A percentile compares a stretch with the other conserved stretches of the same genome.
These are phyloP conservation scores for Littorina saxatilis DNA, from an alignment of 1,140 invertebrate genomes.

Conservation along the genomic window DNA sequence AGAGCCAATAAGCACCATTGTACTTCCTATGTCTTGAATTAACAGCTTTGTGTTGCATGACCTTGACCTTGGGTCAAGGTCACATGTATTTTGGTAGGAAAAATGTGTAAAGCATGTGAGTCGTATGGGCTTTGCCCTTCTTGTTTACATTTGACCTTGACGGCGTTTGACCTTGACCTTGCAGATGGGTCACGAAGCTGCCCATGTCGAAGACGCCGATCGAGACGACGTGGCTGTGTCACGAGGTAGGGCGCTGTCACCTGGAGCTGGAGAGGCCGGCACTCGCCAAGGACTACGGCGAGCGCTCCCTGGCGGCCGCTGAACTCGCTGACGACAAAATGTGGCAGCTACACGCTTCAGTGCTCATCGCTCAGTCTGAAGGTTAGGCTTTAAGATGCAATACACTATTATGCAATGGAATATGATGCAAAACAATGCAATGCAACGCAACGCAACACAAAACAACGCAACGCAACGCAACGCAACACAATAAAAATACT, in stretches of 20 bases:
- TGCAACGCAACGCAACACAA: not conserved
- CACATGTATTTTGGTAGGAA: too few relatives aligned
- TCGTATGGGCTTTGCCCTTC: too few relatives aligned
- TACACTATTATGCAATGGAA: too few relatives aligned
- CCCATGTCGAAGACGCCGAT: conserved; percentile 65
- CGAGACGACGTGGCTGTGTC: conserved; percentile 73
- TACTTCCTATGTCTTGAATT: too few relatives aligned
- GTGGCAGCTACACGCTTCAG: conserved; percentile 73
- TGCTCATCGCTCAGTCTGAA: conserved; percentile 71
- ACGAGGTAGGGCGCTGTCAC: conserved; percentile 74
- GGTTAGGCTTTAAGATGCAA: conserved; percentile 59
- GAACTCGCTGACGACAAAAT: conserved; percentile 66
- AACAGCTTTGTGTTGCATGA: too few relatives aligned
- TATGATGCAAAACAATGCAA: not conserved
- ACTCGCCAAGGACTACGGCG: conserved; percentile 68
- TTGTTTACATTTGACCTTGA: too few relatives aligned
- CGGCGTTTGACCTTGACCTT: not conserved
- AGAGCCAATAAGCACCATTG: too few relatives aligned
- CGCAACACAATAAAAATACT: too few relatives aligned
- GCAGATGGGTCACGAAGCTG: conserved; percentile 71
- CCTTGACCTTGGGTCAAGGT: too few relatives aligned
- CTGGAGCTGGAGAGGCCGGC: conserved; percentile 65
- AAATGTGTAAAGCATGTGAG: too few relatives aligned
- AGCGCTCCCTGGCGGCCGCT: conserved; percentile 67
- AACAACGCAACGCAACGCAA: too few relatives aligned